A percentile compares a stretch with the other conserved stretches of the same genome.
phyloP scores from a whole-genome alignment of 1,140 invertebrate genomes.

The Drosophila repletoides region DNA sequence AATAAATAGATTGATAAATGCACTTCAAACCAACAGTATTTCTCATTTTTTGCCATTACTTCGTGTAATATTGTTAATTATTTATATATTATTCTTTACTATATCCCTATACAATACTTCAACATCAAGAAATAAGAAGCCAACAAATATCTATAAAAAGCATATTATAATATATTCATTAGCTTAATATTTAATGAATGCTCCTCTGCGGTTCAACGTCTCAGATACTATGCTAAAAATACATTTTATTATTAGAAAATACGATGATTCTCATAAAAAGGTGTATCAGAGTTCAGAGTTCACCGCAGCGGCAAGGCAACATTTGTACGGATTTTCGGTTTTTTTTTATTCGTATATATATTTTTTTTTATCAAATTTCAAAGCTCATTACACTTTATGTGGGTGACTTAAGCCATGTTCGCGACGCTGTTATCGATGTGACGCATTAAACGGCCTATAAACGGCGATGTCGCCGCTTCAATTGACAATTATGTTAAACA shows the following conservation, averaged over 20 bases:
- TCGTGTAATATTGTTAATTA: too few species aligned
- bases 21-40: too few species aligned
- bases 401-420: slow-evolving; percentile 46
- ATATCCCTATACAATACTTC: too few species aligned
- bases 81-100: too few species aligned
- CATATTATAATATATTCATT: too few species aligned
- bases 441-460: slow-evolving; percentile 69
- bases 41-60: too few species aligned
- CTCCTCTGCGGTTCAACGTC: too few species aligned
- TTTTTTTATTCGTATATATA: background rate
- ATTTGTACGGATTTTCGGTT: slow-evolving; percentile 4
- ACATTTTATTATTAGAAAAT: slow-evolving; percentile 4
- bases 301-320: too few species aligned
- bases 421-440: slow-evolving; percentile 32
- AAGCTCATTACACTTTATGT: slow-evolving; percentile 74
- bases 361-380: slow-evolving; percentile 74
- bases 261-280: background rate
- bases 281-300: background rate
- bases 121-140: too few species aligned
- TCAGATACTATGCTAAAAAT: background rate
- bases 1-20: too few species aligned
- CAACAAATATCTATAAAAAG: too few species aligned
- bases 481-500: slow-evolving; percentile 82
- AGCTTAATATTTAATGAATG: too few species aligned
- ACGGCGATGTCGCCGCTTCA: slow-evolving; percentile 70